Evolutionary conservation across 2,888 invertebrate species (phyloP), one percentile per base, ranked within the genome.

Genomic region (Saturnia pavonia): DNA sequence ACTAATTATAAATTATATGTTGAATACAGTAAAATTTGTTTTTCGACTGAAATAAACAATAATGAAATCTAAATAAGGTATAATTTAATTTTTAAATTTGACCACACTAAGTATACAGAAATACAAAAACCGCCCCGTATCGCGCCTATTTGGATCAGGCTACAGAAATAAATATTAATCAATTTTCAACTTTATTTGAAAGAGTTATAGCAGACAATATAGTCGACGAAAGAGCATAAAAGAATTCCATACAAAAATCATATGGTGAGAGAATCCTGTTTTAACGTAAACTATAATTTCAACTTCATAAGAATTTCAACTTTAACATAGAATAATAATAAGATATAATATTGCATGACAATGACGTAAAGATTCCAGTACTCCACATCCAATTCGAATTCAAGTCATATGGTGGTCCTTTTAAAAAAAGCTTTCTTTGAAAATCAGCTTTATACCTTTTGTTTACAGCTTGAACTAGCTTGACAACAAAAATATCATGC

Each of bases 201-300:
- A 1, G 0, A 7, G 9, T 22, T 65, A 65, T n/a, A 65, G 40
- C 4, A 1, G 19, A 9, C 19, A 40, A 40, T 40, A 40, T 9
- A n/a, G 1, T n/a, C 8, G 40, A 65, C 65, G 19, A 65, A 40
- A n/a, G 34, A 34, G 40, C 19, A 40, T 40, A 40, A 65, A 34
- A 19, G 65, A 40, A 65, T 65, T 65, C 40, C 40, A 65, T 65
- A 65, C 65, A 65, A 65, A 65, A 65, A 65, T 65, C 65, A 65
- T 65, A 65, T 65, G 65, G 65, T 40, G 22, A 65, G 65, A 54
- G 19, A 40, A 65, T 65, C 65, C 65, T 65, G 65, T 65, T 65
- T 65, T 40, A 40, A 65, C 65, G 57, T 19, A 65, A 40, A 65
- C 40, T 40, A 27, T 60, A 65, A 40, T 19, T 11, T 0, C 0